Evolutionary conservation across 2,888 invertebrate genomes (phyloP).

Genomic region (Crossocerus cetratus): DNA sequence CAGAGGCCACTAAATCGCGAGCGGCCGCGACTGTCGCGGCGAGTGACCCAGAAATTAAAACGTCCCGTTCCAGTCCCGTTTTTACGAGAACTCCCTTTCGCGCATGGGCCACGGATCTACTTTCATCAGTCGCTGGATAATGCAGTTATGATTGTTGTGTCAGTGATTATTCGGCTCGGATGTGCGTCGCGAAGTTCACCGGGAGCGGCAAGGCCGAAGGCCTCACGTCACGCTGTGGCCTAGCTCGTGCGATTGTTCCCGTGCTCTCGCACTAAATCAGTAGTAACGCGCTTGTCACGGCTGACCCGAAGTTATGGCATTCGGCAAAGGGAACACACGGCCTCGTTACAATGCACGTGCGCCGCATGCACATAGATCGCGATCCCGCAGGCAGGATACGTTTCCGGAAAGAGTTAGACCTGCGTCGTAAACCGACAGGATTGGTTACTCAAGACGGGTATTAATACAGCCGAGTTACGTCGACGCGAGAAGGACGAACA

Average conservation of each 20-base stretch:
- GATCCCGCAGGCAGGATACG: background rate
- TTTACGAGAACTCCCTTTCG: slow-evolving; percentile 1
- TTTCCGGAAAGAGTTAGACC: too few species aligned
- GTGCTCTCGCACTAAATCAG: slow-evolving; percentile 48
- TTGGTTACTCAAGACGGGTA: too few species aligned
- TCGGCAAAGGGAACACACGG: slow-evolving; percentile 24
- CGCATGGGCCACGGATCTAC: too few species aligned
- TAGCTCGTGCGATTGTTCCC: slow-evolving; percentile 32
- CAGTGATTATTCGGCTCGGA: background rate
- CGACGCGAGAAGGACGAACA: too few species aligned
- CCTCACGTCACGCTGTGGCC: slow-evolving; percentile 23
- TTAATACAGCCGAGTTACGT: too few species aligned
- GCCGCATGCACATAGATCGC: slow-evolving; percentile 5
- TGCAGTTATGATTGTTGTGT: background rate
- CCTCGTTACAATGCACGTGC: slow-evolving; percentile 22
- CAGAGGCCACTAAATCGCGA: slow-evolving; percentile 35
- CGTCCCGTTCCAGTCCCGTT: slow-evolving; percentile 15
- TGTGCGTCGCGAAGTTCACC: slow-evolving; percentile 7
- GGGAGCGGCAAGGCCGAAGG: slow-evolving; percentile 27
- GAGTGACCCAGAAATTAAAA: slow-evolving; percentile 49
- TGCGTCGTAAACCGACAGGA: too few species aligned
- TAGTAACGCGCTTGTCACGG: slow-evolving; percentile 46
- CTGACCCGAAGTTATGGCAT: slow-evolving; percentile 50
- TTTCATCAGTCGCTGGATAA: slow-evolving; percentile 11
- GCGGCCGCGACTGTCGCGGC: slow-evolving; percentile 14